phyloP scores from a whole-genome alignment of 2,888 invertebrate species.

The Pristionchus maxplancki region DNA sequence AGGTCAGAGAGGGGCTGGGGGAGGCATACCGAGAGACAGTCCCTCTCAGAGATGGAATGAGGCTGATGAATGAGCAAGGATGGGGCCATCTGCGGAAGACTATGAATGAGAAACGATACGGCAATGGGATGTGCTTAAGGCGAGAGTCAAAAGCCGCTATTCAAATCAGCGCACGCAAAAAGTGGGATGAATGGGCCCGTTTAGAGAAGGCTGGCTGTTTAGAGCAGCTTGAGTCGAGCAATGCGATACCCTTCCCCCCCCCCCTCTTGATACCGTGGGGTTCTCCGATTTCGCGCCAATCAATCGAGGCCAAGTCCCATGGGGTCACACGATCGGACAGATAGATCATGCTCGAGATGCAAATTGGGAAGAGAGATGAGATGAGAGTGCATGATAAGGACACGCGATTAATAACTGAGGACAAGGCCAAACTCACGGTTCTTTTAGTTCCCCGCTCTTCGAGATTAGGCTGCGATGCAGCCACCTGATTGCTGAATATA shows the following conservation, averaged over 20 bases:
- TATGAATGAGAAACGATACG: slow-evolving; percentile 17
- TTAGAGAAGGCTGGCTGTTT: background rate
- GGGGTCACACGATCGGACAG: background rate
- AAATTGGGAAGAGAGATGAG: slow-evolving; percentile 26
- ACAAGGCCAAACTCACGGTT: slow-evolving; percentile 29
- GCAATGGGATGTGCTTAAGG: background rate
- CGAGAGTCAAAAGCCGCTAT: slow-evolving; percentile 45
- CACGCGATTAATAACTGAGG: slow-evolving; percentile 10
- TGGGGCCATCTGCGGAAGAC: background rate
- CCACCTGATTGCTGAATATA: background rate
- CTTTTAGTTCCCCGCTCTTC: slow-evolving; percentile 13
- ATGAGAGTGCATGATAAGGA: slow-evolving; percentile 16
- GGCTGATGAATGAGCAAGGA: slow-evolving; percentile 35
- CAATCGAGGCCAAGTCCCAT: slow-evolving; percentile 26
- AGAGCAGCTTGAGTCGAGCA: too few relatives aligned
- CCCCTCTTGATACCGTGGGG: background rate
- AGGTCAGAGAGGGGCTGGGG: background rate
- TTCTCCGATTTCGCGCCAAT: slow-evolving; percentile 8
- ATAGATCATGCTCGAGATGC: background rate
- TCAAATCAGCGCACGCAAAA: slow-evolving; percentile 5
- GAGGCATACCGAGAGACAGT: slow-evolving; percentile 19
- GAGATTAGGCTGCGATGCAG: background rate
- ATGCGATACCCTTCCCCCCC: background rate
- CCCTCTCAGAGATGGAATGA: slow-evolving; percentile 16
- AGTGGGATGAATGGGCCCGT: background rate